phyloP scores from a whole-genome alignment of 2,888 invertebrate species.

The Cordilura impudica region DNA sequence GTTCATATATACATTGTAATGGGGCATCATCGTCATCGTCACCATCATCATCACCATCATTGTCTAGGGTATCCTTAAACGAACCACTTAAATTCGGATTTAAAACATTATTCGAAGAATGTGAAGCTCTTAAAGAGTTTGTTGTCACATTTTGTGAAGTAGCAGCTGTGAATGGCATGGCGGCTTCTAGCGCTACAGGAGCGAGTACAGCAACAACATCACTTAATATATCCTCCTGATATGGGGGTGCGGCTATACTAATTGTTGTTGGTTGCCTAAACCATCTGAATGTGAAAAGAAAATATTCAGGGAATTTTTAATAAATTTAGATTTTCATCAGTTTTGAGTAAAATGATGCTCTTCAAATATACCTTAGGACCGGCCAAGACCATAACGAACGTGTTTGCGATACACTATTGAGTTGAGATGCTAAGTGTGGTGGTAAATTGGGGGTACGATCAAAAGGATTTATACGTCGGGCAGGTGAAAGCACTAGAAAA shows the following conservation, averaged over 20 bases:
- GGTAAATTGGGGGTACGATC: constrained; percentile 75
- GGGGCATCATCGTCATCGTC: constrained; percentile 68
- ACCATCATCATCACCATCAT: constrained; percentile 67
- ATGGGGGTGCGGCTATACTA: constrained; percentile 74
- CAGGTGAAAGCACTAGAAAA: constrained; percentile 68
- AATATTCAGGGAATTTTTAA: too few species aligned
- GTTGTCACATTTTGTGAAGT: constrained; percentile 51
- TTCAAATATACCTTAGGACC: constrained; percentile 68
- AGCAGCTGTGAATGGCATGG: constrained; percentile 14
- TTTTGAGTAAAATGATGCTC: background rate
- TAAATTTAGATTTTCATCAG: background rate
- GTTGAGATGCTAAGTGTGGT: constrained; percentile 70
- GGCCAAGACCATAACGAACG: constrained; percentile 70
- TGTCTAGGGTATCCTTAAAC: constrained; percentile 74
- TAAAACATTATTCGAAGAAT: constrained; percentile 77
- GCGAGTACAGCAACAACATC: constrained; percentile 44
- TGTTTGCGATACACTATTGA: constrained; percentile 62
- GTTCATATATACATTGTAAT: constrained; percentile 75
- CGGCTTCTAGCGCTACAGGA: constrained; percentile 13
- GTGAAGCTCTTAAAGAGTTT: constrained; percentile 63
- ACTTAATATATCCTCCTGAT: constrained; percentile 65
- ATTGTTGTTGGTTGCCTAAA: constrained; percentile 66
- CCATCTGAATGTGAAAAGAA: too few species aligned
- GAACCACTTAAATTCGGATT: constrained; percentile 78
- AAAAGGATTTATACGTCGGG: constrained; percentile 76